A percentile compares a stretch with the other conserved stretches of the same genome.
These are phyloP conservation scores for Thumatha senex DNA, from an alignment of 2,888 invertebrate species.

Conservation along the genomic window DNA sequence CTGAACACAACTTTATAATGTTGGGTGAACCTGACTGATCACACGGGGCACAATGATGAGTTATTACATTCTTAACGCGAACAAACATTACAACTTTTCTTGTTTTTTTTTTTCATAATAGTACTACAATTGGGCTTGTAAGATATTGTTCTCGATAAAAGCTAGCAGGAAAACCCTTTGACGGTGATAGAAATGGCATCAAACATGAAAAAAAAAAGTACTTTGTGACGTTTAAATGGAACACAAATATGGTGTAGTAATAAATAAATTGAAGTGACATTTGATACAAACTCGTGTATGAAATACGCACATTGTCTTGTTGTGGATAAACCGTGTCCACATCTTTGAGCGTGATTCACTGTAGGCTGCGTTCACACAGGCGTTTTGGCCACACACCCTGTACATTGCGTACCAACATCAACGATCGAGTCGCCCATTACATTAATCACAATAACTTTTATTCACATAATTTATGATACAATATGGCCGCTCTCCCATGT, in stretches of 20 bases:
- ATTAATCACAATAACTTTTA: not conserved
- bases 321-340: slow-evolving; percentile 48
- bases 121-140: too few species aligned
- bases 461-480: not conserved
- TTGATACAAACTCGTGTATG: slow-evolving; percentile 47
- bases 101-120: too few species aligned
- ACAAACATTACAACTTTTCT: too few species aligned
- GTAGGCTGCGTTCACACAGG: slow-evolving; percentile 4
- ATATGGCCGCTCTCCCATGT: not conserved
- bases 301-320: slow-evolving; percentile 72
- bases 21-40: too few species aligned
- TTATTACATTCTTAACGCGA: too few species aligned
- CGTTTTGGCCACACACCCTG: not conserved
- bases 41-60: too few species aligned
- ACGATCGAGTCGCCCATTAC: not conserved
- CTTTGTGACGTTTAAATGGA: slow-evolving; percentile 61
- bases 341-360: slow-evolving; percentile 26
- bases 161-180: slow-evolving; percentile 5
- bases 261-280: slow-evolving; percentile 47
- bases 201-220: slow-evolving; percentile 47
- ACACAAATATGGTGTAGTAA: slow-evolving; percentile 43
- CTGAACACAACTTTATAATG: too few species aligned
- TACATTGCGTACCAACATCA: too few species aligned
- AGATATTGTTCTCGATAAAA: too few species aligned
- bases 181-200: slow-evolving; percentile 30